Conservation (phyloP, 2,113 vertebrate species). For the Bombycilla garrulus region DNA sequence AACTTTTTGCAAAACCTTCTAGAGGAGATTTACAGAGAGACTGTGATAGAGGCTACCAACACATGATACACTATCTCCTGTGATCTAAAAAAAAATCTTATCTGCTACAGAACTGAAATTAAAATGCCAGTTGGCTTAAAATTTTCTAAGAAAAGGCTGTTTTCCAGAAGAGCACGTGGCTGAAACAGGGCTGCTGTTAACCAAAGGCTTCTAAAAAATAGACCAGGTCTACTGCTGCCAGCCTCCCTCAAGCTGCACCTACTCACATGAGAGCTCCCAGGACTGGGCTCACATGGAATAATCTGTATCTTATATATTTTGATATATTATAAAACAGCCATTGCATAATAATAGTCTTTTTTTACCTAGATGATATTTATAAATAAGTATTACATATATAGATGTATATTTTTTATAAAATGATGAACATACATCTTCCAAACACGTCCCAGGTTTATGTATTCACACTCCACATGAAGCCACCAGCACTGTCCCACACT, state of each 20-base stretch:
- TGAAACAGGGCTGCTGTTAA: neutral
- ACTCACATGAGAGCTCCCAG: neutral
- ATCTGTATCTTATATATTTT: neutral
- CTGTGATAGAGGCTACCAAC: neutral
- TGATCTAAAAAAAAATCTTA: neutral
- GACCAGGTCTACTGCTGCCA: neutral
- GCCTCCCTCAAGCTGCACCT: neutral
- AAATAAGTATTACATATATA: neutral
- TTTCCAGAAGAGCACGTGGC: neutral
- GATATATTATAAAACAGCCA: neutral
- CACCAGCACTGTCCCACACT: neutral
- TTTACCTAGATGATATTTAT: fast-evolving
- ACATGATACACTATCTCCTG: neutral
- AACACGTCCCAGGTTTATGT: neutral
- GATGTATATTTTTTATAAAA: neutral
- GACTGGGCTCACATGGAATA: neutral
- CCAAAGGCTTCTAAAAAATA: neutral
- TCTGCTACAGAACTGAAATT: neutral
- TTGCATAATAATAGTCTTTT: neutral
- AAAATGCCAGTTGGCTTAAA: neutral
- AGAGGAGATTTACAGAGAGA: neutral
- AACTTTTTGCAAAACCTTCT: neutral
- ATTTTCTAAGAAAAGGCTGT: neutral
- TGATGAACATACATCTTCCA: fast-evolving
- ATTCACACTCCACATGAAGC: neutral